These are phyloP conservation scores for Limnephilus rhombicus DNA, from an alignment of 2,888 invertebrate genomes.

Conservation along the genomic window DNA sequence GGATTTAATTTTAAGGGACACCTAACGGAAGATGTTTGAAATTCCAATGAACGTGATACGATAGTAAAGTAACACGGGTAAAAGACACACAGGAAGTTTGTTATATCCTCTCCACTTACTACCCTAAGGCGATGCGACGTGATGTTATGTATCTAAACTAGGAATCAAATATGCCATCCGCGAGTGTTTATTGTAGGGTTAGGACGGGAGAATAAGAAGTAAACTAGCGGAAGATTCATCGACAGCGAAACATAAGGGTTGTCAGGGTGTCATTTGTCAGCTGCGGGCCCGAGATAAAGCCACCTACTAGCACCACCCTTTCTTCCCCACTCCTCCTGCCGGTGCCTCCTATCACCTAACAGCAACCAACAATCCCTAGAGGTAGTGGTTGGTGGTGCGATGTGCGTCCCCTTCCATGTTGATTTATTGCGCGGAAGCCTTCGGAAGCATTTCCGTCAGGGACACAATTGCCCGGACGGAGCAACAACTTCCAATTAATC, in stretches of 20 bases:
- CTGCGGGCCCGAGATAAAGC: conserved; percentile 57
- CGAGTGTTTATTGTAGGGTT: conserved; percentile 10
- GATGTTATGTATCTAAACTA: background rate
- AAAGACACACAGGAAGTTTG: background rate
- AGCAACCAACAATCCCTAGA: background rate
- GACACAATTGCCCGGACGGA: conserved; percentile 23
- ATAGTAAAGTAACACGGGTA: background rate
- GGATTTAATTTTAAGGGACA: background rate
- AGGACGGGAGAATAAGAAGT: conserved; percentile 38
- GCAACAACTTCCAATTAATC: background rate
- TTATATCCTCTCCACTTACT: background rate
- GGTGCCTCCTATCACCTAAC: background rate
- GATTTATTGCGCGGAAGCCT: conserved; percentile 13
- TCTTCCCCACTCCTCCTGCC: background rate
- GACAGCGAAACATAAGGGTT: conserved; percentile 56
- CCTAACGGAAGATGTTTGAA: background rate
- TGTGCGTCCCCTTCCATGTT: background rate
- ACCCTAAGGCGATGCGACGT: background rate
- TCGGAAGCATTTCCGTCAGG: conserved; percentile 28
- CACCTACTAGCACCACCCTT: conserved; percentile 2
- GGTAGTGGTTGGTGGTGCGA: background rate
- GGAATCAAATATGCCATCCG: background rate
- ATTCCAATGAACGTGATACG: background rate
- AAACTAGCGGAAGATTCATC: conserved; percentile 59
- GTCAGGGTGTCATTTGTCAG: conserved; percentile 59